Evolutionary conservation across 2,113 vertebrate genomes (phyloP), one percentile per base, ranked within the genome.

Genomic region (Leptosomus discolor): DNA sequence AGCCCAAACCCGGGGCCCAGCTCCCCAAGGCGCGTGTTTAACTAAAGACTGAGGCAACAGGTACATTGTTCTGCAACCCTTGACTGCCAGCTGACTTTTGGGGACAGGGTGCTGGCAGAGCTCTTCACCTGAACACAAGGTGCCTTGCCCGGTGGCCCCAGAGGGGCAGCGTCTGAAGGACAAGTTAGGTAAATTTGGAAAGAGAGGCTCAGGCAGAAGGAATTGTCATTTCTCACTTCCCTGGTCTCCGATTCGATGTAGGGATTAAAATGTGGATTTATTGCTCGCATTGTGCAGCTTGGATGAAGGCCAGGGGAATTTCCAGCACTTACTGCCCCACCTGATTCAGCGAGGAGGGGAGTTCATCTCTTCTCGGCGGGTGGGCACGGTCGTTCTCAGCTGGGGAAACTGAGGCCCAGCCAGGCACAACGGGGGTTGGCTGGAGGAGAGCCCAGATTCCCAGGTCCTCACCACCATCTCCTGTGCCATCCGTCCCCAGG

Each of bases 381-480:
- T 18, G 64, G 57, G 68, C n/a, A 50, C 32, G 53, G 10, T 29
- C 0, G 2, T 67, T 70, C 37, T 3, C 63, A 77, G 74, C 2
- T 4, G 74, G 82, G 63, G 74, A 92, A 90, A 77, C 90, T 26
- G 63, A 92, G 82, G 92, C 82, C 84, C 41, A 5, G 71, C 50
- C 60, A 41, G 89, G 53, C n/a, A 18, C 22, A 18, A 1, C 0
- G 1, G 24, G 15, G 21, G 8, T 7, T 60, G 27, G 50, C 37
- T 32, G 46, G 29, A 41, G 21, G 34, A 46, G 14, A 78, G 45
- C 26, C 29, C 19, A 37, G 67, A 60, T 48, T 46, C 61, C 37
- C 39, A 32, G 37, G 6, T 54, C 9, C 22, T 15, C 20, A 24
- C 24, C 0, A 2, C 34, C 15, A 3, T 14, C 60, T 75, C 30